Percentiles rank a stretch among this genome's conserved stretches.
Conservation (phyloP, 2,113 vertebrate species). For the Furnarius figulus region DNA sequence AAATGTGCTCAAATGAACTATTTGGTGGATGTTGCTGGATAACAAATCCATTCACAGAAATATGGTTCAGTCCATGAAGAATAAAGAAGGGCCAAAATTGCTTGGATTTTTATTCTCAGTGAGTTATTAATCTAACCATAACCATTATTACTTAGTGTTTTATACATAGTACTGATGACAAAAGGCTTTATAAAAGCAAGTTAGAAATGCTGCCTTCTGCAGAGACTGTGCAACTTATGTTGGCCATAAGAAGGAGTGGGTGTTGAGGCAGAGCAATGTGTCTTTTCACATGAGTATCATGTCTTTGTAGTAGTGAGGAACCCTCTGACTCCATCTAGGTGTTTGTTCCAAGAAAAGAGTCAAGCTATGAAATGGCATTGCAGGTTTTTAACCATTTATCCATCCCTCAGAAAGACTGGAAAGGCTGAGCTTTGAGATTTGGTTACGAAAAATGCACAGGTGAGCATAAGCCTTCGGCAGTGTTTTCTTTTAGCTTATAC, state of each 20-base stretch:
- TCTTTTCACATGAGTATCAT: neutral
- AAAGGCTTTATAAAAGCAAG: neutral
- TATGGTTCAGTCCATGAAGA: neutral
- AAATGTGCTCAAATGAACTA: conserved; percentile 44
- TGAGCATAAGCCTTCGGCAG: neutral
- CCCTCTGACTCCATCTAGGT: neutral
- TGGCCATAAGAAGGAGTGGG: neutral
- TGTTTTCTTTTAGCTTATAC: neutral
- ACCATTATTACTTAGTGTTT: neutral
- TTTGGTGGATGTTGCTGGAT: conserved; percentile 32
- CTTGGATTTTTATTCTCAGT: neutral
- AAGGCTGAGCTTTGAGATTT: neutral
- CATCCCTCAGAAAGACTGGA: neutral
- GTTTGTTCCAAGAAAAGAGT: neutral
- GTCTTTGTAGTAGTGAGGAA: neutral
- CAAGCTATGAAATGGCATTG: neutral
- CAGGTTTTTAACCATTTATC: neutral
- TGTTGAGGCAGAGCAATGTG: neutral
- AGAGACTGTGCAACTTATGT: neutral
- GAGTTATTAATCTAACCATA: neutral
- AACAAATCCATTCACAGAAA: conserved; percentile 62
- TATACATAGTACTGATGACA: neutral
- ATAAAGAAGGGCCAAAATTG: neutral
- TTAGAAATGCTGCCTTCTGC: neutral
- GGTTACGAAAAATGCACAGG: neutral